phyloP scores from a whole-genome alignment of 2,113 vertebrate genomes.

The Eolophus roseicapilla region DNA sequence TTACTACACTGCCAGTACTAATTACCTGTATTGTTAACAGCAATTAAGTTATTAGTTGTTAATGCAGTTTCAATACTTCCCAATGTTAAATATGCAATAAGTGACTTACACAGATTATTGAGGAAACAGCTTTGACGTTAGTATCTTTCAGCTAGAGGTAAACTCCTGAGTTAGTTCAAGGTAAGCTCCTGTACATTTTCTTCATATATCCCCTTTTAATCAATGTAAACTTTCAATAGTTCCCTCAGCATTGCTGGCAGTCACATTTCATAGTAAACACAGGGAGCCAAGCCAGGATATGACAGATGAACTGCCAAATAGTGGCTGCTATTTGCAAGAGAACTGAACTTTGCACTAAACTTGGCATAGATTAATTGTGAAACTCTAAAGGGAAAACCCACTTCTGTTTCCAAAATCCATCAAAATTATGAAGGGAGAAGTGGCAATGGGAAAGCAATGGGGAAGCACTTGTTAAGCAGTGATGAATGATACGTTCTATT shows the following conservation, averaged over 20 bases:
- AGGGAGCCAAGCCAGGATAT: slow-evolving; percentile 53
- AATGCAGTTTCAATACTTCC: neutral
- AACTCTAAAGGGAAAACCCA: slow-evolving; percentile 46
- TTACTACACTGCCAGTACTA: neutral
- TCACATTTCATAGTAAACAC: slow-evolving; percentile 46
- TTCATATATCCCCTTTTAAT: neutral
- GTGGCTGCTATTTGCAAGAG: slow-evolving; percentile 62
- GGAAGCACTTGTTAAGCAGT: neutral
- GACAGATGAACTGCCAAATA: slow-evolving; percentile 61
- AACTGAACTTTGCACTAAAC: slow-evolving; percentile 65
- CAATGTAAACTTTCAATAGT: slow-evolving; percentile 24
- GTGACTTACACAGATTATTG: neutral
- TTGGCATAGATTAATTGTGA: slow-evolving; percentile 50
- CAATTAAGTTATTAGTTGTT: neutral
- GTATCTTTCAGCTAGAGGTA: neutral
- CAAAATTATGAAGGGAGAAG: slow-evolving; percentile 8
- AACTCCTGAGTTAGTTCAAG: neutral
- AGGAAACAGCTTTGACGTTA: neutral
- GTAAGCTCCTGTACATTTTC: neutral
- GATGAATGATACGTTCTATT: neutral
- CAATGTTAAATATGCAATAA: neutral
- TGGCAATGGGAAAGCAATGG: neutral
- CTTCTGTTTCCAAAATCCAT: slow-evolving; percentile 41
- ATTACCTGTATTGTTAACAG: neutral
- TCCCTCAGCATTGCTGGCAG: slow-evolving; percentile 35